Evolutionary conservation across 2,113 vertebrate species (phyloP).

Genomic region (Protomyctophum bolini): DNA sequence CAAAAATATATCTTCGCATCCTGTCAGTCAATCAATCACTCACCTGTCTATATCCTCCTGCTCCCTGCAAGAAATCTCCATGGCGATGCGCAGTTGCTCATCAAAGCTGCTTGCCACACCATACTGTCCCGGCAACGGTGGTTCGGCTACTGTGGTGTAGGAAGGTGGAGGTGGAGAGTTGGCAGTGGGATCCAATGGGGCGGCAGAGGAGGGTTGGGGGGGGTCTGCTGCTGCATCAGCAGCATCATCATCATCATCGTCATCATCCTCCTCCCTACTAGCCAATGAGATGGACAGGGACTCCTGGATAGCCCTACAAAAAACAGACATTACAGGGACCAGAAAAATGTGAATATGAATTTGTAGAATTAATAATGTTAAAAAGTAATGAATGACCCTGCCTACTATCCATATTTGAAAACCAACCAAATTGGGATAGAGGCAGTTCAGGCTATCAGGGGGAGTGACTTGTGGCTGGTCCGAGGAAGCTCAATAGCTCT

Average conservation of each 20-base stretch:
- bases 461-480: too few relatives aligned
- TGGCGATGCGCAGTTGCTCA: slow-evolving; percentile 90
- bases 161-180: slow-evolving; percentile 62
- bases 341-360: too few relatives aligned
- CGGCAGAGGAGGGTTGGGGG: slow-evolving; percentile 44
- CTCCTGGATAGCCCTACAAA: slow-evolving; percentile 88
- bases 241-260: too few relatives aligned
- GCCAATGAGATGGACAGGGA: slow-evolving; percentile 83
- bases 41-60: slow-evolving; percentile 87
- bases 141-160: slow-evolving; percentile 66
- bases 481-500: too few relatives aligned
- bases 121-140: slow-evolving; percentile 58
- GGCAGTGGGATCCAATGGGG: slow-evolving; percentile 65
- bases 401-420: too few relatives aligned
- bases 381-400: too few relatives aligned
- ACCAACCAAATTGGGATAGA: too few relatives aligned
- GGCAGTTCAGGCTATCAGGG: too few relatives aligned
- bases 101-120: slow-evolving; percentile 80
- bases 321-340: not conserved
- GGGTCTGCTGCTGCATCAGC: slow-evolving; percentile 57
- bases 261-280: slow-evolving; percentile 65
- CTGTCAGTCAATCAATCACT: slow-evolving; percentile 54
- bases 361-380: too few relatives aligned
- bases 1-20: not conserved
- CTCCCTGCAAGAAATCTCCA: slow-evolving; percentile 89